phyloP scores from a whole-genome alignment of 2,113 vertebrate genomes.

The Podarcis muralis region DNA sequence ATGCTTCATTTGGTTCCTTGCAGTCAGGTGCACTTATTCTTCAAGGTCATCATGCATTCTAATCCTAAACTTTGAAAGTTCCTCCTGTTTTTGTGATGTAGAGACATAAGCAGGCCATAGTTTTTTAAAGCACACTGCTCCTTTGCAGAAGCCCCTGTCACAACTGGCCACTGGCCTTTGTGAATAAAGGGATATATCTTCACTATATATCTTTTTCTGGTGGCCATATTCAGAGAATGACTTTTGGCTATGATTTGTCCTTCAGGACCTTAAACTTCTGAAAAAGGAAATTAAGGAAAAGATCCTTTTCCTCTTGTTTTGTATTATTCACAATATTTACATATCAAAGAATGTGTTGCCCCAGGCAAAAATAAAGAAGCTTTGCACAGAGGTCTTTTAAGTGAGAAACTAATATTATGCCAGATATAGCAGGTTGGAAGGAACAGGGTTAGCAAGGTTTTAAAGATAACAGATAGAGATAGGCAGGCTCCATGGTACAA shows the following conservation, averaged over 20 bases:
- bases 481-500: background rate
- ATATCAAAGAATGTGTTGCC: constrained; percentile 35
- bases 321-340: constrained; percentile 46
- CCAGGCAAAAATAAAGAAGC: constrained; percentile 12
- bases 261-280: background rate
- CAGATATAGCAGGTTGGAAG: background rate
- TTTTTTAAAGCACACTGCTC: background rate
- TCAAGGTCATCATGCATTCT: background rate
- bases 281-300: background rate
- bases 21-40: background rate
- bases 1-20: background rate
- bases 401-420: constrained; percentile 25
- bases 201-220: background rate
- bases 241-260: background rate
- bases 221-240: background rate
- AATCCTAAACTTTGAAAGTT: background rate
- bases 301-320: background rate
- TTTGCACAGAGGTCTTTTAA: constrained; percentile 2
- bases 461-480: constrained; percentile 8
- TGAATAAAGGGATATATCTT: background rate
- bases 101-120: background rate
- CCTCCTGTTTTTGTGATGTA: background rate
- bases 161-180: background rate
- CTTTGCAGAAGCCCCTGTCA: background rate
- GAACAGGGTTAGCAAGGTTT: background rate